Conservation (phyloP, 2,888 invertebrate species). For the Chouioia cunea region DNA sequence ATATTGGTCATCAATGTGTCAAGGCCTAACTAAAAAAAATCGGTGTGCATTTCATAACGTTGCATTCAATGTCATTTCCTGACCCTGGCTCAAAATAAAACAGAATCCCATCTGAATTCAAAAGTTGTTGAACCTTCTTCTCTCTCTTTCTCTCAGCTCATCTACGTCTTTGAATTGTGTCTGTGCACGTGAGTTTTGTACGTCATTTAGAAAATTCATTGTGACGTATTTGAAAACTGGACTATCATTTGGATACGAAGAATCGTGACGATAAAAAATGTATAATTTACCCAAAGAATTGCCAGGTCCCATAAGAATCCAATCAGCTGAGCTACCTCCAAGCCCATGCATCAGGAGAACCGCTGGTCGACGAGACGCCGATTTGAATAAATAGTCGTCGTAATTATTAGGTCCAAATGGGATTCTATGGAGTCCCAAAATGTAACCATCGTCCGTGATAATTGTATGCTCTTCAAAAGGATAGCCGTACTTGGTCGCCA, state of each 20-base stretch:
- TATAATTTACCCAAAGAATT: conserved; percentile 73
- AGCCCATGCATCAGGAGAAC: conserved; percentile 75
- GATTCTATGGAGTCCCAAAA: conserved; percentile 70
- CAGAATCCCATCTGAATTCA: neutral
- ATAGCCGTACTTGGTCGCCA: conserved; percentile 68
- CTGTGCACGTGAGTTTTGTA: too few relatives aligned
- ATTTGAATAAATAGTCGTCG: conserved; percentile 10
- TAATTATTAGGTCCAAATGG: conserved; percentile 62
- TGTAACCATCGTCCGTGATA: conserved; percentile 69
- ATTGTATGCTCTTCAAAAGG: conserved; percentile 67
- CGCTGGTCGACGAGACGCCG: conserved; percentile 51
- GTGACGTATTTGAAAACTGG: too few relatives aligned
- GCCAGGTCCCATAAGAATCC: conserved; percentile 77
- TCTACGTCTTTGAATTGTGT: neutral
- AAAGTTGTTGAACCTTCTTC: conserved; percentile 16
- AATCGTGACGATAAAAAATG: too few relatives aligned
- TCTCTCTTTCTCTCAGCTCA: neutral
- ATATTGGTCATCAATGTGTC: conserved; percentile 7
- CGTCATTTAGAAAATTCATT: neutral
- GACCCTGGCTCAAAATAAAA: neutral
- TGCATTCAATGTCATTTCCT: conserved; percentile 24
- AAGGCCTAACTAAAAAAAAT: conserved; percentile 12
- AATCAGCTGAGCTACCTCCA: conserved; percentile 77
- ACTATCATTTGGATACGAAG: too few relatives aligned
- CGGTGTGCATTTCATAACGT: conserved; percentile 24